Percentiles rank a stretch among this genome's conserved stretches.
Conservation (phyloP, 2,113 vertebrate species). For the Kryptolebias marmoratus region DNA sequence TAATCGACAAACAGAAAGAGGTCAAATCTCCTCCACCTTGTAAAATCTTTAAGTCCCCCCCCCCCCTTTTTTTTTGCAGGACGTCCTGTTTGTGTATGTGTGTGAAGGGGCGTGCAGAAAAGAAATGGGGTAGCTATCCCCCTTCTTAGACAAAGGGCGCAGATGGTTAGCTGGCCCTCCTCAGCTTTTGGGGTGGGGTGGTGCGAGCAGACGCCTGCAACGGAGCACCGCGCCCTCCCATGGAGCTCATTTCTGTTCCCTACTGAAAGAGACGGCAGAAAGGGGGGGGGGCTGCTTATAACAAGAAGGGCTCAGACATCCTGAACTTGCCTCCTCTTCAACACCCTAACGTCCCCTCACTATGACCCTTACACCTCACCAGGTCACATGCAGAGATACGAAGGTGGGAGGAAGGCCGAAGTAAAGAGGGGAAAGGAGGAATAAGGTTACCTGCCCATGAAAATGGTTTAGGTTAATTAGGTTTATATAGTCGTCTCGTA, state of each 20-base stretch:
- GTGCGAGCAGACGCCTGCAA: conserved; percentile 69
- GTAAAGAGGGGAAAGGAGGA: conserved; percentile 4
- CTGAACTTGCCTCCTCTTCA: conserved; percentile 22
- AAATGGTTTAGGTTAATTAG: conserved; percentile 16
- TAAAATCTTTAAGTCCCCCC: conserved; percentile 32
- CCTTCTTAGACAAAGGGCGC: conserved; percentile 75
- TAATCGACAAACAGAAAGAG: conserved; percentile 7
- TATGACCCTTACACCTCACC: conserved; percentile 54
- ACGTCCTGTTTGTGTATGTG: conserved; percentile 31
- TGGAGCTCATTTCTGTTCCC: conserved; percentile 73
- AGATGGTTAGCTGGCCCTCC: conserved; percentile 79
- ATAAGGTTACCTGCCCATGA: neutral
- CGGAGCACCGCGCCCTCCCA: conserved; percentile 71
- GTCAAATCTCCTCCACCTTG: conserved; percentile 25
- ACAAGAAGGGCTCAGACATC: conserved; percentile 71
- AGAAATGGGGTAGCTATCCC: conserved; percentile 49
- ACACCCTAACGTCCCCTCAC: conserved; percentile 48
- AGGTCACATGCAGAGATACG: conserved; percentile 61
- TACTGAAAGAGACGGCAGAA: conserved; percentile 60
- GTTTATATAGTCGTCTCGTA: too few species aligned
- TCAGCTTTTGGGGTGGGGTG: conserved; percentile 66
- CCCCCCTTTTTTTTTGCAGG: neutral
- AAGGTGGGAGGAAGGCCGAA: conserved; percentile 63
- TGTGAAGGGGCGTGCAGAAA: conserved; percentile 48
- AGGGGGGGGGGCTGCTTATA: conserved; percentile 60